Conservation (phyloP, 2,113 vertebrate species). For the Carollia perspicillata region DNA sequence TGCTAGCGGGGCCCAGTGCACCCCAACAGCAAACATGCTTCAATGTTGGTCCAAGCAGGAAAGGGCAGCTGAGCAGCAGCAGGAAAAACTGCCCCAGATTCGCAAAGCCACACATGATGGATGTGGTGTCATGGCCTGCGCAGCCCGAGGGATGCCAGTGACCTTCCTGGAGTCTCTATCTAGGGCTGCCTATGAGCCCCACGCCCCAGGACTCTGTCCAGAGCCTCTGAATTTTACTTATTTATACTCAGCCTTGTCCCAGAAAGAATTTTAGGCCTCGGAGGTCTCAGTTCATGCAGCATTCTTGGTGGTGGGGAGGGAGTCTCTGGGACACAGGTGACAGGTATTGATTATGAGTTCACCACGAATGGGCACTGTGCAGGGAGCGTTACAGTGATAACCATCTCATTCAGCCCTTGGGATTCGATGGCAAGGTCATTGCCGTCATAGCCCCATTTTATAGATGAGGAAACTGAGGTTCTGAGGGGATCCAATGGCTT, state of each 20-base stretch:
- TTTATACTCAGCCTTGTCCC: background rate
- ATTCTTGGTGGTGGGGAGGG: background rate
- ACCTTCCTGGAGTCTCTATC: no score
- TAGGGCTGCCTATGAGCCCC: background rate
- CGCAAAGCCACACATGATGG: fast-evolving
- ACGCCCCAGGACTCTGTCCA: background rate
- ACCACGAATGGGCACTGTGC: fast-evolving
- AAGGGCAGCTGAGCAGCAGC: background rate
- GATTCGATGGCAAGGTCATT: background rate
- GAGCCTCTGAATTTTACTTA: background rate
- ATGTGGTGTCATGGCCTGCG: fast-evolving
- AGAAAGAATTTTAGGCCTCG: background rate
- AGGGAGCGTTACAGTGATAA: background rate
- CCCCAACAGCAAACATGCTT: background rate
- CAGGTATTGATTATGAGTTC: background rate
- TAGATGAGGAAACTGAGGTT: background rate
- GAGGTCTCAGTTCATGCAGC: background rate
- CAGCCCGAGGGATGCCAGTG: fast-evolving
- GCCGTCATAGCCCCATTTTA: background rate
- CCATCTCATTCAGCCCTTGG: background rate
- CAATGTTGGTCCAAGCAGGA: background rate
- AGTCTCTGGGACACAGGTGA: fast-evolving
- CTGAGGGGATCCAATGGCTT: background rate
- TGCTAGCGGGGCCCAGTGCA: background rate
- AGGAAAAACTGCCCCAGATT: background rate